phyloP scores from a whole-genome alignment of 2,888 invertebrate species.

The Amorpha juglandis region DNA sequence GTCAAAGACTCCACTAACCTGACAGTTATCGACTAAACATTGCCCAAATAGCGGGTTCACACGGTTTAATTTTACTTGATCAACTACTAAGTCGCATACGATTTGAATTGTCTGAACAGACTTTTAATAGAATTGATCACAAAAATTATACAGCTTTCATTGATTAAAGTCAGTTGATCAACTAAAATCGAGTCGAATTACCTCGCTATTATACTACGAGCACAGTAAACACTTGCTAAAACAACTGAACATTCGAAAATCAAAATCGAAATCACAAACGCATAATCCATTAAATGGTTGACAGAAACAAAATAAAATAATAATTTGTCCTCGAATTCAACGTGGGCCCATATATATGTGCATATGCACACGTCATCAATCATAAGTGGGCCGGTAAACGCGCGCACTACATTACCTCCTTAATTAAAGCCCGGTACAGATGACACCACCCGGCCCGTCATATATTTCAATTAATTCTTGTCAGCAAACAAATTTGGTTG shows the following conservation, averaged over 20 bases:
- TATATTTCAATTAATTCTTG: constrained; percentile 81
- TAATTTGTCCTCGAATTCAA: constrained; percentile 56
- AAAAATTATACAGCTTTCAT: too few species aligned
- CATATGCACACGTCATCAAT: constrained; percentile 66
- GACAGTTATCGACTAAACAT: too few species aligned
- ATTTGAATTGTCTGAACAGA: too few species aligned
- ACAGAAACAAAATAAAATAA: constrained; percentile 65
- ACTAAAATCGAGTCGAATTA: too few species aligned
- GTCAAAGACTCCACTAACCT: too few species aligned
- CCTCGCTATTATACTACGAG: too few species aligned
- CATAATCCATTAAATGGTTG: constrained; percentile 55
- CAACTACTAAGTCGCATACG: too few species aligned
- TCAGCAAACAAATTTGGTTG: constrained; percentile 70
- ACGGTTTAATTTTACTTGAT: too few species aligned
- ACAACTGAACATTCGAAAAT: not conserved
- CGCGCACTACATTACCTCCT: constrained; percentile 76
- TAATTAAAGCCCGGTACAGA: constrained; percentile 78
- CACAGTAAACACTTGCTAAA: too few species aligned
- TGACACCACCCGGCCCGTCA: constrained; percentile 63
- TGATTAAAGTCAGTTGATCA: too few species aligned
- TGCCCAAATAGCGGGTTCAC: too few species aligned
- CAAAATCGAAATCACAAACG: constrained; percentile 35
- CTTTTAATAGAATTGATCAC: too few species aligned
- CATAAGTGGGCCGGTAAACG: constrained; percentile 58
- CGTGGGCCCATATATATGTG: constrained; percentile 38